Percentiles rank a stretch among this genome's conserved stretches.
These are phyloP conservation scores for Euphonia xanthogaster DNA, from an alignment of 2,797 vertebrate species.

Conservation along the genomic window DNA sequence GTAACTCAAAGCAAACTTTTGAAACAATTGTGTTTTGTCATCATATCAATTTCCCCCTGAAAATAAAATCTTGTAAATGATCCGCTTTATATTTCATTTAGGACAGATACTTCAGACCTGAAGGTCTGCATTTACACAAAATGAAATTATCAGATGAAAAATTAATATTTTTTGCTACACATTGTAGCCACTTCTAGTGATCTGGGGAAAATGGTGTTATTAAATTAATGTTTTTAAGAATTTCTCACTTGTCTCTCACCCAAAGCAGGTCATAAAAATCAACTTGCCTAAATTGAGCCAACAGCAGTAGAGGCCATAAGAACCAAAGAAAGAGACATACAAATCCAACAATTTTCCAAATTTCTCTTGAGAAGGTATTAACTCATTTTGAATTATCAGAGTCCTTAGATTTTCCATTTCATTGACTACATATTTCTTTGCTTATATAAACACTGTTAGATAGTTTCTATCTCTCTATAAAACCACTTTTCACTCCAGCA, in stretches of 20 bases:
- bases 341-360: neutral
- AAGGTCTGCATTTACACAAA: neutral
- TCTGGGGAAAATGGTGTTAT: neutral
- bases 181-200: neutral
- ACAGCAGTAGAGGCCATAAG: neutral
- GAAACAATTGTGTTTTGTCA: neutral
- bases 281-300: neutral
- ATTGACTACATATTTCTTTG: neutral
- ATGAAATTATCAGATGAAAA: neutral
- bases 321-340: neutral
- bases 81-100: neutral
- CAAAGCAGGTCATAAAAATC: neutral
- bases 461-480: neutral
- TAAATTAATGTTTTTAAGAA: neutral
- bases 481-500: neutral
- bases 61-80: neutral
- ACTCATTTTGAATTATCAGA: neutral
- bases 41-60: neutral
- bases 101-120: neutral
- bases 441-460: neutral
- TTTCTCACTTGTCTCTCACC: neutral
- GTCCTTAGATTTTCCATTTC: neutral
- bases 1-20: neutral
- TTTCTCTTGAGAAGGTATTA: neutral
- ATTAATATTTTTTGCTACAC: neutral